These are phyloP conservation scores for Lutraria lutraria DNA, from an alignment of 2,888 invertebrate genomes.

Conservation along the genomic window DNA sequence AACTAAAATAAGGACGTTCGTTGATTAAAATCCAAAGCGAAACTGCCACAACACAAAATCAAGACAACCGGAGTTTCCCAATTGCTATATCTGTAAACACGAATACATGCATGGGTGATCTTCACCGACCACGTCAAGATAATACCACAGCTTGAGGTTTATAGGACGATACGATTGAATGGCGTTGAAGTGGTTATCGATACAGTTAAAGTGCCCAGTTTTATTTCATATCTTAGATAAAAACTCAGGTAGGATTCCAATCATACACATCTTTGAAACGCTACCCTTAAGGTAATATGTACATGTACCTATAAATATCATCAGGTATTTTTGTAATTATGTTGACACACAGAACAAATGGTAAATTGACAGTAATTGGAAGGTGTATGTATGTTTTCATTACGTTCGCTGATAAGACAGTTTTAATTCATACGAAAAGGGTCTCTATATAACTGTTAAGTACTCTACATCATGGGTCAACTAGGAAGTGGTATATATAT, in stretches of 20 bases:
- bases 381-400: neutral
- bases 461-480: too few species aligned
- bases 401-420: neutral
- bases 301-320: neutral
- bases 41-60: neutral
- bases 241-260: neutral
- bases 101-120: slow-evolving; percentile 5
- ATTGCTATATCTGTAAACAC: slow-evolving; percentile 1
- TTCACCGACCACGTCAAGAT: neutral
- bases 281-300: slow-evolving; percentile 11
- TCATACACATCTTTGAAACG: neutral
- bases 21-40: neutral
- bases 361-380: neutral
- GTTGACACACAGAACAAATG: neutral
- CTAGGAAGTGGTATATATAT: too few species aligned
- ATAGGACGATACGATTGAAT: slow-evolving; percentile 31
- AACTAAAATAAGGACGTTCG: neutral
- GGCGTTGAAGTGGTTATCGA: slow-evolving; percentile 31
- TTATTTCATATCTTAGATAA: slow-evolving; percentile 2
- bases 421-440: too few species aligned
- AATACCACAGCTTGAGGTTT: slow-evolving; percentile 29
- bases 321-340: neutral
- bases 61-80: neutral
- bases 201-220: neutral
- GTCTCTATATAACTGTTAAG: too few species aligned